A percentile compares a stretch with the other conserved stretches of the same genome.
Evolutionary conservation across 2,888 invertebrate species (phyloP).

Genomic region (Hemicrepidius hirtus): DNA sequence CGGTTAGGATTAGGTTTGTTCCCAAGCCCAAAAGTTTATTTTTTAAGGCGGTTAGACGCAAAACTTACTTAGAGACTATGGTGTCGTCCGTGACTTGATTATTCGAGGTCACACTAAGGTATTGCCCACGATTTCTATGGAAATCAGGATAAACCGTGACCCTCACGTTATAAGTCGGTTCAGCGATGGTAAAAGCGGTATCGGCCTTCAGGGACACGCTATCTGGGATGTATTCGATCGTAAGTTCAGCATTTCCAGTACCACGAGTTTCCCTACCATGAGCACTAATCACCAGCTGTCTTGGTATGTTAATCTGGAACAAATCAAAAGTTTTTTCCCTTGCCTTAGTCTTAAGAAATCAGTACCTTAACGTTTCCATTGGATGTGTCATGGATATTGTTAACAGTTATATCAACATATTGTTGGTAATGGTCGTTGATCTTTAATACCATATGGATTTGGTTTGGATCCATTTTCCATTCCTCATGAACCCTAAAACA

Average conservation of each 20-base stretch:
- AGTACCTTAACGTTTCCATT: not conserved
- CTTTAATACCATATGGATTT: not conserved
- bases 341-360: not conserved
- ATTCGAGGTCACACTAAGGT: constrained; percentile 79
- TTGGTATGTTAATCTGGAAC: not conserved
- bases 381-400: not conserved
- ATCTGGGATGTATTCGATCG: constrained; percentile 74
- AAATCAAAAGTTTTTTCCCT: not conserved
- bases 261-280: constrained; percentile 79
- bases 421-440: not conserved
- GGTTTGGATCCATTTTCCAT: constrained; percentile 70
- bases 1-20: no score
- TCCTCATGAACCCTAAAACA: constrained; percentile 72
- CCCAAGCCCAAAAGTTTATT: no score
- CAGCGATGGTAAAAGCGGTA: constrained; percentile 77
- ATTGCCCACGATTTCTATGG: constrained; percentile 81
- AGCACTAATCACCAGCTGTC: constrained; percentile 66
- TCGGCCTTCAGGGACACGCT: constrained; percentile 77
- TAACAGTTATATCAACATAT: not conserved
- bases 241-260: constrained; percentile 77
- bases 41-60: no score
- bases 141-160: constrained; percentile 80
- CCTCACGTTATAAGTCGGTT: constrained; percentile 77
- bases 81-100: constrained; percentile 74
- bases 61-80: constrained; percentile 78